A percentile compares a stretch with the other conserved stretches of the same genome.
Evolutionary conservation across 2,113 vertebrate species (phyloP).

Genomic region (Cariama cristata): DNA sequence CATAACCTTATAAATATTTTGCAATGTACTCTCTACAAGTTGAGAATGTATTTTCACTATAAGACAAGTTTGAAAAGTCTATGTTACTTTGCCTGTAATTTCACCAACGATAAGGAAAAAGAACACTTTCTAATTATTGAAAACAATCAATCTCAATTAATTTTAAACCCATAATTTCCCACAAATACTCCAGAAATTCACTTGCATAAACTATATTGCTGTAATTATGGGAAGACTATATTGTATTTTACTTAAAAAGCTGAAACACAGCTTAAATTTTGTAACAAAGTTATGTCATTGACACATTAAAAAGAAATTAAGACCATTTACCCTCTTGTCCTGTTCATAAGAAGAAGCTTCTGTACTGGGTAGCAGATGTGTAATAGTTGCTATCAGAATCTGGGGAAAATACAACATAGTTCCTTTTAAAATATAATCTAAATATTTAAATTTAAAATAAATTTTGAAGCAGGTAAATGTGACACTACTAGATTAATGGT

Average conservation of each 20-base stretch:
- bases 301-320: background rate
- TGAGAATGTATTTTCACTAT: background rate
- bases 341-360: slow-evolving; percentile 95
- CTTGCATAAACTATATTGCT: background rate
- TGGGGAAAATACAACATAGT: slow-evolving; percentile 53
- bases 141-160: background rate
- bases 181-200: background rate
- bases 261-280: background rate
- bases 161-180: background rate
- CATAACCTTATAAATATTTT: background rate
- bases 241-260: background rate
- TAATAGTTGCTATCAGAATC: slow-evolving; percentile 97
- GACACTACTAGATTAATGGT: background rate
- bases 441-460: slow-evolving; percentile 8
- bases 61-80: background rate
- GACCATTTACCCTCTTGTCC: slow-evolving; percentile 91
- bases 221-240: background rate
- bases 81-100: background rate
- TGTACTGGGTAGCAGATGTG: slow-evolving; percentile 91
- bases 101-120: background rate
- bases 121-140: background rate
- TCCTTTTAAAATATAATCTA: slow-evolving; percentile 23
- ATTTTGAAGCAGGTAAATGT: background rate
- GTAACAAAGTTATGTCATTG: background rate
- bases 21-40: background rate